Evolutionary conservation across 2,888 invertebrate genomes (phyloP), one percentile per base, ranked within the genome.

Genomic region (Cyclophora albipunctata): DNA sequence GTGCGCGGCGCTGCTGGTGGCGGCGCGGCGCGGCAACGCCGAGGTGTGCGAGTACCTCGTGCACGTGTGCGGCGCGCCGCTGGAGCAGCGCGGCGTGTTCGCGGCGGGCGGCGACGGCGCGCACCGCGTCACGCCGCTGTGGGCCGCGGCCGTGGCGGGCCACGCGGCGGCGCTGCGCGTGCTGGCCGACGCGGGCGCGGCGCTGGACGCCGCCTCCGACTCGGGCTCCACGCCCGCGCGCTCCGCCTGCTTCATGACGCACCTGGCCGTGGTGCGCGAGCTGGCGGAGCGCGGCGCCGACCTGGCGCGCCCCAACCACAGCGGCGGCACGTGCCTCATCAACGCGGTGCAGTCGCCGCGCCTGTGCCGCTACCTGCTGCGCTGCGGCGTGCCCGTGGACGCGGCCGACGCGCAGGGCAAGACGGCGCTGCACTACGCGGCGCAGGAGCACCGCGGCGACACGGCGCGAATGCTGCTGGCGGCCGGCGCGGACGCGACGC

Each of bases 391-490:
- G 3, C 91, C 92, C 64, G 63, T 96, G 3, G 95, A 97, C 88
- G 96, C 96, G 42, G 91, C 91, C 51, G 97, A 98, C 84, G 94
- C 95, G 72, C 96, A 97, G 81, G 93, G 93, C 64, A 97, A 97
- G 87, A 95, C 97, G 55, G 97, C 97, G 50, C 90, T 97, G 67
- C 97, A 97, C 89, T 97, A 98, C 88, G 96, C 97, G n/a, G 95
- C 97, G 65, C 76, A 73, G 69, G 76, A 95, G 80, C 93, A 94
- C 71, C 92, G 92, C 66, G 90, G 94, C 64, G 96, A 96, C 80
- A 95, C 96, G 3, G 95, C 95, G 45, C 93, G 93, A 66, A 85
- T 97, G 58, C 84, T 98, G 54, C 83, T 98, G 53, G 91, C 93
- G 55, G 90, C 93, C 80, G 95, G 95, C 54, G 96, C 97, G 2